Percentiles rank a stretch among this genome's conserved stretches.
These are phyloP conservation scores for Nyctalus aviator DNA, from an alignment of 2,797 vertebrate genomes.

Conservation along the genomic window DNA sequence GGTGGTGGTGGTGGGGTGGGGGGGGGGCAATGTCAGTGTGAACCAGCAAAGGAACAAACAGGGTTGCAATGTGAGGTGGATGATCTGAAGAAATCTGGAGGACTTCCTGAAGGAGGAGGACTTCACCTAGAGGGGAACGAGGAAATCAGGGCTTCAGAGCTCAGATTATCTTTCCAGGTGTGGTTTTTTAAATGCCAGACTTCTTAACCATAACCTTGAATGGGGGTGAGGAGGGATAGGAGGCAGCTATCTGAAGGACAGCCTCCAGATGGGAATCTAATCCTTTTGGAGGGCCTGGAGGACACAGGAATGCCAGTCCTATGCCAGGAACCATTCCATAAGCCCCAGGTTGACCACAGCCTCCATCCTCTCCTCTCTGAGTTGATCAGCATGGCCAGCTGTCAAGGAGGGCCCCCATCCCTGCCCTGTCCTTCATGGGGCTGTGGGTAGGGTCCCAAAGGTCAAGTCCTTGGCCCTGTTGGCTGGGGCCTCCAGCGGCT, in stretches of 20 bases:
- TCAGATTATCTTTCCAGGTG: conserved; percentile 1
- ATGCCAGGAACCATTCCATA: not conserved
- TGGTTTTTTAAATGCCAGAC: conserved; percentile 43
- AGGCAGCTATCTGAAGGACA: not conserved
- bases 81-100: not conserved
- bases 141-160: not conserved
- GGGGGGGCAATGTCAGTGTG: not conserved
- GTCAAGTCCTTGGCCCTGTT: not conserved
- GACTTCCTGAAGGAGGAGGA: conserved; percentile 15
- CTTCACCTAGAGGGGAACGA: not conserved
- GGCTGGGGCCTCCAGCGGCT: not conserved
- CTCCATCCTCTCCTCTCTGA: not conserved
- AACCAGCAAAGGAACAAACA: conserved; percentile 38
- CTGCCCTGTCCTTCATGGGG: not conserved
- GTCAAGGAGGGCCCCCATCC: not conserved
- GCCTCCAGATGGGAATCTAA: not conserved
- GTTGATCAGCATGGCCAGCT: not conserved
- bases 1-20: too few relatives aligned
- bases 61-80: not conserved
- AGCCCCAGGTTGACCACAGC: not conserved
- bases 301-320: not conserved
- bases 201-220: not conserved
- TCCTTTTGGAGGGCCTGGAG: not conserved
- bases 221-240: not conserved
- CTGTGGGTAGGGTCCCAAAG: not conserved